Evolutionary conservation across 1,140 invertebrate species (phyloP), one percentile per base, ranked within the genome.

Genomic region (Theocolax elegans): DNA sequence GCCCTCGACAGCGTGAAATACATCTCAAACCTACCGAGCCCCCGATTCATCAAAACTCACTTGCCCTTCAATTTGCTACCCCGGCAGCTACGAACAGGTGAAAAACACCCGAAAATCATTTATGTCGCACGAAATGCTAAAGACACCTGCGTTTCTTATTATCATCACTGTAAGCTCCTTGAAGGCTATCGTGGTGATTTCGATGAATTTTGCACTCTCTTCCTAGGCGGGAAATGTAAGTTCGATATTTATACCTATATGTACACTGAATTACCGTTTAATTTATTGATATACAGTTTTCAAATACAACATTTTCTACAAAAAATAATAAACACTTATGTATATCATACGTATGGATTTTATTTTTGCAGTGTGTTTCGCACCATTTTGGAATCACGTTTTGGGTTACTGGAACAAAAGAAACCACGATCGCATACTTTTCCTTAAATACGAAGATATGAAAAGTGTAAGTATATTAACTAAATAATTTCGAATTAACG

Each of bases 121-220:
- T 95, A 95, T 74, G 89, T 94, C 0, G 88, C 89, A 1, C 87
- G 94, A 72, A 94, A 95, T 83, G 91, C 93, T 1, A 95, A 93
- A 81, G 94, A 95, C 77, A 89, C 90, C 0, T 89, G 89, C 29
- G 88, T 95, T 1, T 94, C 93, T 0, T 93, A 90, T 77, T 95
- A 88, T 77, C 88, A 94, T 80, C 67, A 70, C 91, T 87, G 87
- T 77, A 86, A 84, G 29, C 79, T 89, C 10, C 83, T 90, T 72
- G 87, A 89, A 46, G 86, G 87, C 8, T 90, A 89, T 75, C 79
- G 80, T 42, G 90, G 90, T 23, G 86, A 85, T 66, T 89, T 92
- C 64, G 83, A 89, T 1, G 86, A 91, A 21, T 92, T 92, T 68
- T 88, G 88, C 66, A 81, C 89, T 67, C 78, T 87, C 42, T 92